Percentiles rank a stretch among this genome's conserved stretches.
Evolutionary conservation across 2,113 vertebrate genomes (phyloP).

Genomic region (Gasterosteus aculeatus): DNA sequence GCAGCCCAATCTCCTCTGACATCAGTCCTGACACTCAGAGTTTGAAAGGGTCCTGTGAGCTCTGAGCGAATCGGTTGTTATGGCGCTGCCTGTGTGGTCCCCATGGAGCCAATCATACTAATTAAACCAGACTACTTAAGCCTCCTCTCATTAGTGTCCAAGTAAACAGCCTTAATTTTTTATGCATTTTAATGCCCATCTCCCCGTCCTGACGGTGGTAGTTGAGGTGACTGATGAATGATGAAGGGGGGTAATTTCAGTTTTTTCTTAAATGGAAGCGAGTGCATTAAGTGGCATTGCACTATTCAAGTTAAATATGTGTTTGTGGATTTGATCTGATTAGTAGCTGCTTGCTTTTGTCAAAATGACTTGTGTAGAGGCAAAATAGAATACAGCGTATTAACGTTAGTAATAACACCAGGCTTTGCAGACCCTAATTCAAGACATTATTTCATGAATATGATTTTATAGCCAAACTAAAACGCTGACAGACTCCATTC

Average conservation of each 20-base stretch:
- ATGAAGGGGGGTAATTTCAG: constrained; percentile 58
- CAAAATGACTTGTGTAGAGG: not conserved
- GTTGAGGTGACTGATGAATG: constrained; percentile 45
- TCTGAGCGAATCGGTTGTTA: constrained; percentile 69
- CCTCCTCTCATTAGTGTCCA: constrained; percentile 87
- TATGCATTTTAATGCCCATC: constrained; percentile 91
- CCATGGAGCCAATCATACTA: constrained; percentile 74
- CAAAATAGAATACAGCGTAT: constrained; percentile 8
- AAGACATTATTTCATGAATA: constrained; percentile 17
- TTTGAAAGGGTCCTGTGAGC: constrained; percentile 68
- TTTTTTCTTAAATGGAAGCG: constrained; percentile 44
- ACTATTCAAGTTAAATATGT: constrained; percentile 51
- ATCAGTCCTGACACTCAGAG: constrained; percentile 64
- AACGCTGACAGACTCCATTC: constrained; percentile 24
- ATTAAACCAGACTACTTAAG: constrained; percentile 82
- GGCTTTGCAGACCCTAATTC: constrained; percentile 10
- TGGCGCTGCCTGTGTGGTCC: constrained; percentile 68
- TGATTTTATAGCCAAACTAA: constrained; percentile 36
- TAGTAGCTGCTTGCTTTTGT: constrained; percentile 9
- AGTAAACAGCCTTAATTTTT: constrained; percentile 90
- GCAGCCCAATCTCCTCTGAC: constrained; percentile 72
- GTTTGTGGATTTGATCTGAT: constrained; percentile 54
- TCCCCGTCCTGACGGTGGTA: constrained; percentile 77
- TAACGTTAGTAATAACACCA: not conserved
- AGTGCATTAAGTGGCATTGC: constrained; percentile 50